Base-by-base conservation (phyloP, 2,888 invertebrate genomes). In the Neria commutata region DNA sequence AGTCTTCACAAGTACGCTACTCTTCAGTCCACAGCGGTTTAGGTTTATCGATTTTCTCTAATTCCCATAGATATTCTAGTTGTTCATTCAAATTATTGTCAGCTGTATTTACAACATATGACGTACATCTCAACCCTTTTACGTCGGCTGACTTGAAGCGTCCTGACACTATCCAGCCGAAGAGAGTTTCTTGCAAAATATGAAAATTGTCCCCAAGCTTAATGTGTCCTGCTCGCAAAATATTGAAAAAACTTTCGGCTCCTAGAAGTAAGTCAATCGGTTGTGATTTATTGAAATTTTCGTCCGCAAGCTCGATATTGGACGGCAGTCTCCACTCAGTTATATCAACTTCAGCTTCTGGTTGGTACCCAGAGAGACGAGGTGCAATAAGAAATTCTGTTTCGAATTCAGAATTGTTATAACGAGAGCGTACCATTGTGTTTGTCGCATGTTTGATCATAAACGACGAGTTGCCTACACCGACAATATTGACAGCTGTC, bases 231-330 rank as follows among this genome's bases (percentile, higher is more conserved):
- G 37, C 53, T 11, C 37, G 17, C 10, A 58, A 37, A 6, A 58
- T 11, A 1, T 37, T 16, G 33, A 51, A 45, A 33, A 46, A 57
- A 14, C 34, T 17, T 29, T 58, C 58, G 11, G 58, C 53, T 23
- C 54, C 54, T 16, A 53, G 14, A 2, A 47, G n/a, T 21, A 58
- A 11, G 29, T 48, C 40, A 17, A 54, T 40, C 21, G 46, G 46
- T 53, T 26, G 46, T 34, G 53, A 40, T 17, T 45, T 24, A 17
- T 54, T n/a, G 34, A 54, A 50, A 2, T 23, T 16, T 1, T 54
- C 54, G n/a, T 54, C 58, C 17, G 58, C 53, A 3, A 60, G 21
- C n/a, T 2, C 3, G 8, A 59, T 55, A 25, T 59, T 59, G 16
- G 25, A 47, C 25, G 45, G 34, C 34, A 58, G 45, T 1, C 46